Conservation (phyloP, 2,113 vertebrate genomes). For the Edolisoma coerulescens region DNA sequence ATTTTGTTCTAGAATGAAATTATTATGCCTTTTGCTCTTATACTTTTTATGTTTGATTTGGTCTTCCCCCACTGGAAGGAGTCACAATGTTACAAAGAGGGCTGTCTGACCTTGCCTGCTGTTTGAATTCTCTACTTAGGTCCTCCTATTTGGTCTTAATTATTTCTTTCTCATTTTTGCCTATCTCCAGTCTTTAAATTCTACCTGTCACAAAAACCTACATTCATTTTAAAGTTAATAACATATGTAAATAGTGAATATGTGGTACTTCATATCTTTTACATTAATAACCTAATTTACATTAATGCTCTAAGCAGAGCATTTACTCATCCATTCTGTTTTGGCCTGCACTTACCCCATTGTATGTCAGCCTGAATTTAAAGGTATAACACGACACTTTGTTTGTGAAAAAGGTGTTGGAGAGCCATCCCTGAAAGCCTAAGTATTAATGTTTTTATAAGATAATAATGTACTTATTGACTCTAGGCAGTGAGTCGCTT, state of each 20-base stretch:
- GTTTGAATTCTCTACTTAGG: neutral
- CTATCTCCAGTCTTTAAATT: neutral
- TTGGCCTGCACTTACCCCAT: neutral
- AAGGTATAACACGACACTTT: neutral
- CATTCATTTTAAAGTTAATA: neutral
- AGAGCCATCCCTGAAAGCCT: neutral
- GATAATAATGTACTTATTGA: neutral
- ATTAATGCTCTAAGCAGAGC: neutral
- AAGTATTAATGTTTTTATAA: neutral
- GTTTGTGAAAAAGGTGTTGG: neutral
- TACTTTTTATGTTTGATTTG: neutral
- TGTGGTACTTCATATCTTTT: neutral
- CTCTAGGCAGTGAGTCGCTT: neutral
- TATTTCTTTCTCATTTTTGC: neutral
- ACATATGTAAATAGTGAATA: neutral
- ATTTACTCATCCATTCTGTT: neutral
- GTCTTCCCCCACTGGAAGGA: neutral
- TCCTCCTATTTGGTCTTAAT: neutral
- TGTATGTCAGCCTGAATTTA: neutral
- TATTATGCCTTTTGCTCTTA: neutral
- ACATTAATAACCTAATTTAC: neutral
- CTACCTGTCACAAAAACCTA: neutral
- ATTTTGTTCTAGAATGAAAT: neutral
- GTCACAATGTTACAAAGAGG: neutral
- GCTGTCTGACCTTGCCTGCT: neutral